These are phyloP conservation scores for Aporrectodea caliginosa DNA, from an alignment of 1,140 invertebrate genomes.

Conservation along the genomic window DNA sequence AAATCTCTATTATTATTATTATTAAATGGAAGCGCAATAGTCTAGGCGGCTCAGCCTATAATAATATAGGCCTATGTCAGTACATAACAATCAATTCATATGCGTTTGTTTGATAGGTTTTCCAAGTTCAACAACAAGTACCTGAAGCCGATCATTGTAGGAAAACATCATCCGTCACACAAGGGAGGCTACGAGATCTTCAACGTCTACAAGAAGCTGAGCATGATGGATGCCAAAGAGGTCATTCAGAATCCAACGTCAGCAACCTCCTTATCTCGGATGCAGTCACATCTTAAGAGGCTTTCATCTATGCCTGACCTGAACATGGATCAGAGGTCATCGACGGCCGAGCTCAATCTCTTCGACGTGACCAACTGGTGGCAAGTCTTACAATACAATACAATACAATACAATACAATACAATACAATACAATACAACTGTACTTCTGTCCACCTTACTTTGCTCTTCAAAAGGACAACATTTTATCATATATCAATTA, in stretches of 20 bases:
- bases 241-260: background rate
- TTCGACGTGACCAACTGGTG: background rate
- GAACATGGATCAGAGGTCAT: background rate
- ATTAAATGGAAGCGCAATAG: too few species aligned
- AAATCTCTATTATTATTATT: too few species aligned
- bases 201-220: constrained; percentile 25
- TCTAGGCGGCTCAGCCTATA: background rate
- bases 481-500: too few species aligned
- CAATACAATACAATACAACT: too few species aligned
- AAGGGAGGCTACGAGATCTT: constrained; percentile 8
- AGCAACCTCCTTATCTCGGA: background rate
- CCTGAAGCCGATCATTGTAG: constrained; percentile 76
- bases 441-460: too few species aligned
- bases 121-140: constrained; percentile 91
- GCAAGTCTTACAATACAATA: too few species aligned
- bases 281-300: background rate
- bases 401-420: too few species aligned
- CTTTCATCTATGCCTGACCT: background rate
- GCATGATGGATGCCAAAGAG: background rate
- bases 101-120: constrained; percentile 62
- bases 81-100: constrained; percentile 9
- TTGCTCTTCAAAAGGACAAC: too few species aligned
- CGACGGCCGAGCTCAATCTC: background rate
- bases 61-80: background rate
- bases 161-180: constrained; percentile 59